These are phyloP conservation scores for Petrolisthes manimaculis DNA, from an alignment of 2,888 invertebrate genomes.

Conservation along the genomic window DNA sequence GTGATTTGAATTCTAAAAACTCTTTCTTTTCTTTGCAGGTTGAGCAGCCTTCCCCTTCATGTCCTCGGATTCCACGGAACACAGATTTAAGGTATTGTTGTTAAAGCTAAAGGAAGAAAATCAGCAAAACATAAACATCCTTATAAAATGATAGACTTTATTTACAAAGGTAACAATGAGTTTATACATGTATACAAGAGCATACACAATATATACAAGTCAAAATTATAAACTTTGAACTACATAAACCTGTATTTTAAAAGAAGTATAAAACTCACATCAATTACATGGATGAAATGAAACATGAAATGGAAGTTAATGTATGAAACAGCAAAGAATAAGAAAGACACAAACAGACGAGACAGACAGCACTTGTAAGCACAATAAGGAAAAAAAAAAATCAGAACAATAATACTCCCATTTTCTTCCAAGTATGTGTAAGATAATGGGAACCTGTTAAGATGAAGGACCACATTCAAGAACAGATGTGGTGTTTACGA, in stretches of 20 bases:
- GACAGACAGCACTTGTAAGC: not conserved
- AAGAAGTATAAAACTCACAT: not conserved
- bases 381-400: slow-evolving; percentile 13
- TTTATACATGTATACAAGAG: slow-evolving; percentile 58
- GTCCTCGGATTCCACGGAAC: no score
- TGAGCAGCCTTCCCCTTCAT: no score
- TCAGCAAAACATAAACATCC: slow-evolving; percentile 8
- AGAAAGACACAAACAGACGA: slow-evolving; percentile 7
- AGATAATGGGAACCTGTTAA: slow-evolving; percentile 44
- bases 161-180: slow-evolving; percentile 58
- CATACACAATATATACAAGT: slow-evolving; percentile 57
- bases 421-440: slow-evolving; percentile 25
- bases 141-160: slow-evolving; percentile 52
- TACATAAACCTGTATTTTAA: slow-evolving; percentile 31
- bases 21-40: no score
- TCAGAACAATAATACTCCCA: slow-evolving; percentile 39
- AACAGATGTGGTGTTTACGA: no score
- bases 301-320: not conserved
- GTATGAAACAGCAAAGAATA: not conserved
- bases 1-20: no score
- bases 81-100: not conserved
- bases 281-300: not conserved
- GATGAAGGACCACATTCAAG: no score
- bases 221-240: slow-evolving; percentile 45
- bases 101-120: not conserved